These are phyloP conservation scores for Callosobruchus maculatus DNA, from an alignment of 2,888 invertebrate genomes.

Conservation along the genomic window DNA sequence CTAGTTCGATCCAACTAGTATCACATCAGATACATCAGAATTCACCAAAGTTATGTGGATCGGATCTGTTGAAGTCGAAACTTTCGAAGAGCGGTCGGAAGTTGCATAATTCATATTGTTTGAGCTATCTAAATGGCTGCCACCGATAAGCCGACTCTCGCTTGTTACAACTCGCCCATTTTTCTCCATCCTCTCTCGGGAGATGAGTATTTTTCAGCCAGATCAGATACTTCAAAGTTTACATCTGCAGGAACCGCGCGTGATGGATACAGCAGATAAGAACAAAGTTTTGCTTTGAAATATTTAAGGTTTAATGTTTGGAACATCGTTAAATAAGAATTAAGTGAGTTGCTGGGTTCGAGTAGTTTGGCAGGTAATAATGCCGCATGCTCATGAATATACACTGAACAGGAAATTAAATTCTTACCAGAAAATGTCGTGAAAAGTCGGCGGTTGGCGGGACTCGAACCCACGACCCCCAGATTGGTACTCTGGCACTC, in stretches of 20 bases:
- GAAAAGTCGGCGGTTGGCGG: too few species aligned
- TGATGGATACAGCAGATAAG: neutral
- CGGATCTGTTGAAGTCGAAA: slow-evolving; percentile 29
- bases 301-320: neutral
- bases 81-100: slow-evolving; percentile 30
- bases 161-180: slow-evolving; percentile 38
- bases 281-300: neutral
- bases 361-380: too few species aligned
- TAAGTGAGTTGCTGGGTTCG: too few species aligned
- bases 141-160: slow-evolving; percentile 34
- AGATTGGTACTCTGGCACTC: too few species aligned
- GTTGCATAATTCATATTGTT: slow-evolving; percentile 42
- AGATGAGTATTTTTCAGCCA: slow-evolving; percentile 24
- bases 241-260: neutral
- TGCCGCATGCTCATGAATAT: too few species aligned
- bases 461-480: too few species aligned
- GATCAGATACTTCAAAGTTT: slow-evolving; percentile 4
- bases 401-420: too few species aligned
- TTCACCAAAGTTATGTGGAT: slow-evolving; percentile 23
- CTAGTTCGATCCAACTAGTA: slow-evolving; percentile 34
- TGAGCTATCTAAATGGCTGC: slow-evolving; percentile 31
- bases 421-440: too few species aligned
- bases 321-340: too few species aligned
- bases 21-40: slow-evolving; percentile 5
- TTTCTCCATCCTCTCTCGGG: slow-evolving; percentile 28